phyloP scores from a whole-genome alignment of 2,888 invertebrate species.

The Tachina lurida region DNA sequence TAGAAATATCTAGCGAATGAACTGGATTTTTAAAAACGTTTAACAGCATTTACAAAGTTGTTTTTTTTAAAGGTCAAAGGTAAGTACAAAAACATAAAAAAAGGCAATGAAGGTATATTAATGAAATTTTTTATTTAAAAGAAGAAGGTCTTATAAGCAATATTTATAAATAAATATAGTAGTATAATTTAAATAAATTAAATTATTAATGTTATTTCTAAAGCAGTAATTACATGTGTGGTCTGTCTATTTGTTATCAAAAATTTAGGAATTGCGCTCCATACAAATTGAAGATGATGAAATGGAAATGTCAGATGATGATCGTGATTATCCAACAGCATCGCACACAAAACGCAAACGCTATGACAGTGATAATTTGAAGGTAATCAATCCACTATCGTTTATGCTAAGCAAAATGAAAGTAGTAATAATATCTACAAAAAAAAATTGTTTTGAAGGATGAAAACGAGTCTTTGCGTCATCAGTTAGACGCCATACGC shows the following conservation, averaged over 20 bases:
- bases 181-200: conserved; percentile 24
- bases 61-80: conserved; percentile 50
- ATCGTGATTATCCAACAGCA: conserved; percentile 84
- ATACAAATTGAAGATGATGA: conserved; percentile 88
- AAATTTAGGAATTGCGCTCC: conserved; percentile 80
- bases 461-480: conserved; percentile 94
- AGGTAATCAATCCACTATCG: conserved; percentile 75
- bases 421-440: background rate
- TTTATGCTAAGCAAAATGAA: background rate
- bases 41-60: conserved; percentile 9
- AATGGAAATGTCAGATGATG: conserved; percentile 93
- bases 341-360: conserved; percentile 80
- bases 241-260: conserved; percentile 43
- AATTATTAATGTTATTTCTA: background rate
- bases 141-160: conserved; percentile 50
- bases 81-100: conserved; percentile 56
- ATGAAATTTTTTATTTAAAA: conserved; percentile 28
- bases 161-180: conserved; percentile 42
- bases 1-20: conserved; percentile 38
- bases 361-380: conserved; percentile 81
- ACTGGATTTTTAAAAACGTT: conserved; percentile 41
- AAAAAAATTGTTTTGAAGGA: conserved; percentile 83
- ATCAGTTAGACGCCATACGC: conserved; percentile 96
- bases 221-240: conserved; percentile 26
- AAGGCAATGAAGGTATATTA: conserved; percentile 68